Evolutionary conservation across 1,140 invertebrate genomes (phyloP).

Genomic region (Lordiphosa stackelbergi): DNA sequence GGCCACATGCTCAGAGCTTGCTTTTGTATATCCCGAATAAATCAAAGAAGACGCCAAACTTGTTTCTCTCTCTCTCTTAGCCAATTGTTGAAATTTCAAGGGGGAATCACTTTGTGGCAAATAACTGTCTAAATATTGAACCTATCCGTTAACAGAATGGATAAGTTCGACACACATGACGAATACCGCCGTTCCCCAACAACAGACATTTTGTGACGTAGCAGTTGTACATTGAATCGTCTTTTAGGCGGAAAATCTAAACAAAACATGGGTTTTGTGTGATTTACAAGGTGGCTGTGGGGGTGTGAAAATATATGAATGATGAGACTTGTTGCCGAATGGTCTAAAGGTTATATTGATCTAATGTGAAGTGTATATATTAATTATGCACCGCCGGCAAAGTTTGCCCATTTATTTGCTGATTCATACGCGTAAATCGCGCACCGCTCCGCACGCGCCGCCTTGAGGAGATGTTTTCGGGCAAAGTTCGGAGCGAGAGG

Average conservation of each 20-base stretch:
- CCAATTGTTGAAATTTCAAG: slow-evolving; percentile 6
- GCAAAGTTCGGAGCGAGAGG: slow-evolving; percentile 29
- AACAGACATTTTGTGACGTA: slow-evolving; percentile 32
- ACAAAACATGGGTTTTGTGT: slow-evolving; percentile 12
- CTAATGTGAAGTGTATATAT: background rate
- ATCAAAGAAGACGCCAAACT: slow-evolving; percentile 7
- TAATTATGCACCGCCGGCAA: background rate
- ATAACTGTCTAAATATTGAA: slow-evolving; percentile 54
- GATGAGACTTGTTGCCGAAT: slow-evolving; percentile 31
- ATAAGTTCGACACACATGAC: slow-evolving; percentile 5
- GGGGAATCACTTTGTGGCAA: slow-evolving; percentile 50
- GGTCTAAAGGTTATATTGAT: slow-evolving; percentile 8
- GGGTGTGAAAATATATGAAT: slow-evolving; percentile 21
- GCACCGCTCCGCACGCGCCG: slow-evolving; percentile 37
- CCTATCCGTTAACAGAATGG: slow-evolving; percentile 29
- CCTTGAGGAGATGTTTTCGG: slow-evolving; percentile 8
- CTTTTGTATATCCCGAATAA: no score
- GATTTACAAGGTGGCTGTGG: background rate
- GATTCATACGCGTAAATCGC: slow-evolving; percentile 31
- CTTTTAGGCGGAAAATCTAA: slow-evolving; percentile 27
- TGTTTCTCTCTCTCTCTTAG: slow-evolving; percentile 1
- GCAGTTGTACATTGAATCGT: slow-evolving; percentile 30
- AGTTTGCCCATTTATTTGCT: slow-evolving; percentile 8
- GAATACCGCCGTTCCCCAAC: slow-evolving; percentile 4
- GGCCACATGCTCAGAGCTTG: slow-evolving; percentile 7